phyloP scores from a whole-genome alignment of 2,113 vertebrate genomes.

The Okapia johnstoni region DNA sequence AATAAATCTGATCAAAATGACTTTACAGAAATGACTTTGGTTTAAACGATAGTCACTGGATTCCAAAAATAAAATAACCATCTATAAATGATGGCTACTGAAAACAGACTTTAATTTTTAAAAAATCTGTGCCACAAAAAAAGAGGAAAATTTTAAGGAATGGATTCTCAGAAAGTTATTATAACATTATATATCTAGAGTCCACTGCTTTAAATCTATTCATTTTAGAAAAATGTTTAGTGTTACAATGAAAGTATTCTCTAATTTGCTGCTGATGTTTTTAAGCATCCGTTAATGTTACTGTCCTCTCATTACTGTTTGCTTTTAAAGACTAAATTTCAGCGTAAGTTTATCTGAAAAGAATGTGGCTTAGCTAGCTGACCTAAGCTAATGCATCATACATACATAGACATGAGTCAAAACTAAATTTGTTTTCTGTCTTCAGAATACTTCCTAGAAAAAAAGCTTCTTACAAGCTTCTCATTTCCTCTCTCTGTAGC shows the following conservation, averaged over 20 bases:
- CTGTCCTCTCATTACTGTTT: background rate
- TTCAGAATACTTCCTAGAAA: background rate
- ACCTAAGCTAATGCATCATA: background rate
- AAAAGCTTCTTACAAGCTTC: background rate
- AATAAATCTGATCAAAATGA: constrained; percentile 39
- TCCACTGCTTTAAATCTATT: background rate
- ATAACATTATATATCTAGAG: background rate
- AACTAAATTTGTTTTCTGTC: background rate
- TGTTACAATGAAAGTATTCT: background rate
- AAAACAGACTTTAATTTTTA: background rate
- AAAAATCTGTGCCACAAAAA: background rate
- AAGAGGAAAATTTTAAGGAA: background rate
- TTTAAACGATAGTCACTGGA: background rate
- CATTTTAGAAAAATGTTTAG: constrained; percentile 27
- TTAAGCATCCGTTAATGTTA: background rate
- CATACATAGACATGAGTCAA: background rate
- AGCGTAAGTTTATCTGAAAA: constrained; percentile 11
- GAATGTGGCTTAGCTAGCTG: background rate
- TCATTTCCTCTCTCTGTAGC: background rate
- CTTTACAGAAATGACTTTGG: background rate
- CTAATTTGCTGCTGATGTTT: background rate
- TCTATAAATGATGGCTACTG: background rate
- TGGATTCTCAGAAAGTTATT: background rate
- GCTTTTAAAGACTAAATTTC: constrained; percentile 20
- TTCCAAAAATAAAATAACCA: background rate